phyloP scores from a whole-genome alignment of 2,797 vertebrate genomes.

The Tachyglossus aculeatus region DNA sequence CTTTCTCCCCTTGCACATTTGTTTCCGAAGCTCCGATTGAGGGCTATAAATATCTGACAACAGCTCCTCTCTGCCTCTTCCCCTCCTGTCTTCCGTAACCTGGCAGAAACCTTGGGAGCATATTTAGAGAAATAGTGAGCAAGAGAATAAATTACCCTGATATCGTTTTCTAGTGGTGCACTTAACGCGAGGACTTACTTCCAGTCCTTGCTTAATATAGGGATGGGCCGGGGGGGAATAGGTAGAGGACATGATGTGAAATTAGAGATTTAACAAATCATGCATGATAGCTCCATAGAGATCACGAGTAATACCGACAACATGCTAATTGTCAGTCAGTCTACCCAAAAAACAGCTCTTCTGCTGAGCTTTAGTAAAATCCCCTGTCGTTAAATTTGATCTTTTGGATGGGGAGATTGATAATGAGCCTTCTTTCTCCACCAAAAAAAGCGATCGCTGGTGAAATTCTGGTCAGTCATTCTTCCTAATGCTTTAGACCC shows the following conservation, averaged over 20 bases:
- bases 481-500: too few species aligned
- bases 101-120: slow-evolving; percentile 25
- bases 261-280: slow-evolving; percentile 21
- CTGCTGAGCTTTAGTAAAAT: slow-evolving; percentile 2
- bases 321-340: not conserved
- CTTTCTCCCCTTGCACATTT: slow-evolving; percentile 12
- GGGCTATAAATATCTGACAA: not conserved
- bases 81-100: not conserved
- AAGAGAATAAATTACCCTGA: not conserved
- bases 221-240: not conserved
- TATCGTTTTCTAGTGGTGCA: not conserved
- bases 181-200: not conserved
- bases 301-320: slow-evolving; percentile 13
- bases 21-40: slow-evolving; percentile 13
- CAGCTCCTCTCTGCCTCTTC: not conserved
- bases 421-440: not conserved
- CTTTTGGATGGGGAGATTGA: not conserved
- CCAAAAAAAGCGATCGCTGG: not conserved
- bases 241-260: not conserved
- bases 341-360: not conserved
- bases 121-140: not conserved
- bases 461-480: not conserved
- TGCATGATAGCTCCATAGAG: not conserved
- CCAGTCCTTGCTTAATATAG: slow-evolving; percentile 6
- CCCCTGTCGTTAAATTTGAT: not conserved